Evolutionary conservation across 2,113 vertebrate species (phyloP).

Genomic region (Hucho hucho): DNA sequence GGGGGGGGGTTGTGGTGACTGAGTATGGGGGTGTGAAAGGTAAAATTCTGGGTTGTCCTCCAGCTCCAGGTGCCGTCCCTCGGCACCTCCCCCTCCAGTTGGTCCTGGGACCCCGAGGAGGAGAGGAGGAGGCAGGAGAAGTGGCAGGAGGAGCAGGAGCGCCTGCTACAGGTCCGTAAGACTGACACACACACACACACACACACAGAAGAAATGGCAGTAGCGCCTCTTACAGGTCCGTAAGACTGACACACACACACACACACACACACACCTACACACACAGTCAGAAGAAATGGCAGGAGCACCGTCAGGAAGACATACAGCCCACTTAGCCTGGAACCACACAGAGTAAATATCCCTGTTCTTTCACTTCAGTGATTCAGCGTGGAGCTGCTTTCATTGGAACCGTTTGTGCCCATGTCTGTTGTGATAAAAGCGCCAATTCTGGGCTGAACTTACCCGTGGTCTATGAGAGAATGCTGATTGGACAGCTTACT

Average conservation of each 20-base stretch:
- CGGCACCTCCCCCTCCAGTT: constrained; percentile 79
- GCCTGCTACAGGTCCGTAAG: constrained; percentile 84
- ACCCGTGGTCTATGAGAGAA: background rate
- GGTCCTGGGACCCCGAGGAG: constrained; percentile 90
- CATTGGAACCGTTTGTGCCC: background rate
- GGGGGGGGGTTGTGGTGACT: background rate
- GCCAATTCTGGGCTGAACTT: background rate
- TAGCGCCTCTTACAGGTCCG: background rate
- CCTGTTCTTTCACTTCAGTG: too few relatives aligned
- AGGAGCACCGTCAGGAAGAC: too few relatives aligned
- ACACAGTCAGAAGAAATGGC: too few relatives aligned
- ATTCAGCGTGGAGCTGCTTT: too few relatives aligned
- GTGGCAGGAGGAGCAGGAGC: constrained; percentile 96
- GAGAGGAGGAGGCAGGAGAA: constrained; percentile 87
- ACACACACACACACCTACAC: too few relatives aligned
- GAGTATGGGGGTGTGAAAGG: constrained; percentile 7
- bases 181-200: background rate
- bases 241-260: background rate
- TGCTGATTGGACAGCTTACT: background rate
- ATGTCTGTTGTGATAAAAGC: background rate
- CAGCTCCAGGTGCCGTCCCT: constrained; percentile 90
- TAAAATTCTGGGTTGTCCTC: constrained; percentile 10
- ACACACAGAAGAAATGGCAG: background rate
- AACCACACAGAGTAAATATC: too few relatives aligned
- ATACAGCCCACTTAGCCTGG: too few relatives aligned